Evolutionary conservation across 2,888 invertebrate genomes (phyloP).

Genomic region (Nyleta sp.): DNA sequence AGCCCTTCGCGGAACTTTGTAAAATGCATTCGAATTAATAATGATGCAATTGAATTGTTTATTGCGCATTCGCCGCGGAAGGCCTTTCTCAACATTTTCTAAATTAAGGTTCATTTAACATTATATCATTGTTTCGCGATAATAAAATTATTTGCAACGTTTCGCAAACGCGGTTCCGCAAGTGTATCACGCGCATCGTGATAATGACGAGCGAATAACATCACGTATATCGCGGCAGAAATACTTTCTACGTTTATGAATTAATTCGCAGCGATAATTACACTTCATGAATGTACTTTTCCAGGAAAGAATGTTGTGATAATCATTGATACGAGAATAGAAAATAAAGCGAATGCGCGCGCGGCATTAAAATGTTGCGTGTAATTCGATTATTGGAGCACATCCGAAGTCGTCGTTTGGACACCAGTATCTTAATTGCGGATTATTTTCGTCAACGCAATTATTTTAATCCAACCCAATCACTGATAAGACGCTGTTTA

Average conservation of each 20-base stretch:
- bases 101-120: constrained; percentile 50
- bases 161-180: constrained; percentile 47
- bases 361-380: constrained; percentile 11
- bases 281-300: constrained; percentile 43
- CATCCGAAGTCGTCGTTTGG: too few species aligned
- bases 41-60: constrained; percentile 46
- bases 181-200: constrained; percentile 51
- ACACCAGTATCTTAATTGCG: too few species aligned
- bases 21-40: constrained; percentile 28
- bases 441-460: too few species aligned
- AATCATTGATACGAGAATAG: constrained; percentile 47
- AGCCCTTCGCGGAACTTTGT: constrained; percentile 8
- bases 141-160: constrained; percentile 25
- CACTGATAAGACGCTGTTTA: not conserved
- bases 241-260: constrained; percentile 58
- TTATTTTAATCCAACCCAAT: not conserved
- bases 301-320: constrained; percentile 40
- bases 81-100: constrained; percentile 27
- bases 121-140: constrained; percentile 43
- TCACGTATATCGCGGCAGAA: constrained; percentile 41
- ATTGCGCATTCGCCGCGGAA: not conserved
- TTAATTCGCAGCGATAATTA: constrained; percentile 51
- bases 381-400: not conserved
- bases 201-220: constrained; percentile 46
- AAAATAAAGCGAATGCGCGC: constrained; percentile 20